Evolutionary conservation across 2,113 vertebrate species (phyloP).

Genomic region (Balaeniceps rex): DNA sequence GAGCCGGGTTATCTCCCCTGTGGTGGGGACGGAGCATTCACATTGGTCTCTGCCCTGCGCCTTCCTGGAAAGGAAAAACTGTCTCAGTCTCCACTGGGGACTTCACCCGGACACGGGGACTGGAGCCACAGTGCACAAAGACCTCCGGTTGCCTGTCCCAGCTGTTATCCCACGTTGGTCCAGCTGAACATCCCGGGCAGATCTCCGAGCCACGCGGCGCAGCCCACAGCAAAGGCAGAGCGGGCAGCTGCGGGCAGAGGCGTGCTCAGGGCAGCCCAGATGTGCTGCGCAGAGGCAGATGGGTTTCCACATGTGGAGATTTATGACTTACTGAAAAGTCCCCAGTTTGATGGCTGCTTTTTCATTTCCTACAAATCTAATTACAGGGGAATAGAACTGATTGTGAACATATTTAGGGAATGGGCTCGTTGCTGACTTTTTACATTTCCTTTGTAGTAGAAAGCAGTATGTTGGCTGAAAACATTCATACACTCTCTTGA

Average conservation of each 20-base stretch:
- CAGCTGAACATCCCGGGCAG: not conserved
- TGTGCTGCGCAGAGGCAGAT: not conserved
- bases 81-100: not conserved
- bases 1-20: not conserved
- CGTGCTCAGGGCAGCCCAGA: not conserved
- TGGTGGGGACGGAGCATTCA: accelerated
- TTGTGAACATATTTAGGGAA: slow-evolving; percentile 44
- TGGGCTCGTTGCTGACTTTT: slow-evolving; percentile 1
- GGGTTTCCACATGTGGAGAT: not conserved
- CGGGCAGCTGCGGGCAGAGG: not conserved
- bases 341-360: not conserved
- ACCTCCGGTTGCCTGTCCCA: not conserved
- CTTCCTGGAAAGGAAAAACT: not conserved
- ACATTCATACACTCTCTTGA: not conserved
- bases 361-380: slow-evolving; percentile 56
- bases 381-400: slow-evolving; percentile 19
- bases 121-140: accelerated
- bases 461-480: not conserved
- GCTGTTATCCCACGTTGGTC: accelerated
- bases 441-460: slow-evolving; percentile 7
- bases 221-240: accelerated
- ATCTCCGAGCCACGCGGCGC: accelerated
- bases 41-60: accelerated
- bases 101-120: accelerated
- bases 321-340: slow-evolving; percentile 48